Percentiles rank a stretch among this genome's conserved stretches.
phyloP scores from a whole-genome alignment of 1,140 invertebrate species.

The Diplogasteroides magnus region DNA sequence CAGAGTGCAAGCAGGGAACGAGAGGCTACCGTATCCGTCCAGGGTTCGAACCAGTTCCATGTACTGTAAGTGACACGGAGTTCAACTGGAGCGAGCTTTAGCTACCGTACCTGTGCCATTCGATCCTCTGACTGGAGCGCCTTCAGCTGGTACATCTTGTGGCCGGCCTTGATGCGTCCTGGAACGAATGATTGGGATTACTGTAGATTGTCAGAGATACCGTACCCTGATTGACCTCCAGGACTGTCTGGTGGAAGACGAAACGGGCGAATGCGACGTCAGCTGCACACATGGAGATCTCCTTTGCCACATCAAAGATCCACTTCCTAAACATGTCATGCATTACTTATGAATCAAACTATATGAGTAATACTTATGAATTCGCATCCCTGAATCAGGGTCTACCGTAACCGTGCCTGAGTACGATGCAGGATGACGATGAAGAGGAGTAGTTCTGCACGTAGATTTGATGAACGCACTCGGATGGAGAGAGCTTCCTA shows the following conservation, averaged over 20 bases:
- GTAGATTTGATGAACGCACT: constrained; percentile 93
- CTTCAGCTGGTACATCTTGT: constrained; percentile 52
- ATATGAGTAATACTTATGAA: neutral
- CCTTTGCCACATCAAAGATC: constrained; percentile 72
- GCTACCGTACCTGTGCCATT: constrained; percentile 24
- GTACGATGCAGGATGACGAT: constrained; percentile 73
- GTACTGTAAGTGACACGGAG: constrained; percentile 16
- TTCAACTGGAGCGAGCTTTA: neutral
- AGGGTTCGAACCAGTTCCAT: constrained; percentile 14
- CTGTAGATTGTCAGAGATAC: constrained; percentile 7
- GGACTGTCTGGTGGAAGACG: constrained; percentile 50
- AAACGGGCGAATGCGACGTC: constrained; percentile 34
- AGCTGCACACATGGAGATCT: constrained; percentile 34
- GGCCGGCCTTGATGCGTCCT: constrained; percentile 19
- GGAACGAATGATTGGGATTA: constrained; percentile 1
- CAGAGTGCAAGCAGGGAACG: constrained; percentile 18
- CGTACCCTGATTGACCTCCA: constrained; percentile 42
- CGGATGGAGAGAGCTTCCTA: constrained; percentile 82
- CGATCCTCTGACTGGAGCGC: constrained; percentile 49
- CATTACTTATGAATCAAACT: neutral
- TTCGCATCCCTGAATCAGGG: neutral
- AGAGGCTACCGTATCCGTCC: constrained; percentile 6
- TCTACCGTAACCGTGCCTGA: neutral
- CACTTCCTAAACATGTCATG: constrained; percentile 78
- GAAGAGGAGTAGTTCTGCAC: constrained; percentile 99